Evolutionary conservation across 2,888 invertebrate genomes (phyloP).

Genomic region (Papilio protenor): DNA sequence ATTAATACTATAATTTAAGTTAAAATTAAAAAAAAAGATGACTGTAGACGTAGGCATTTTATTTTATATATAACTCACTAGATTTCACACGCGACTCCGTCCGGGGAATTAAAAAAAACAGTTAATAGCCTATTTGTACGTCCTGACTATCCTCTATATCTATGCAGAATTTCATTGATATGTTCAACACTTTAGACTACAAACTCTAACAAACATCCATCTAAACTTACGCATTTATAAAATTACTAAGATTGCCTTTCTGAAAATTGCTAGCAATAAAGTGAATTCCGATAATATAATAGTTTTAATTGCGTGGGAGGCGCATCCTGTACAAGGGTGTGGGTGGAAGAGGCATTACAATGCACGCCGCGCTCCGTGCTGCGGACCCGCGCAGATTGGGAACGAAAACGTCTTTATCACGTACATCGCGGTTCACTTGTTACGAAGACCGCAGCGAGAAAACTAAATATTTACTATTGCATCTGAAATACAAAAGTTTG

Average conservation of each 20-base stretch:
- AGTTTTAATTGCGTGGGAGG: conserved; percentile 74
- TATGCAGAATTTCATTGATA: too few species aligned
- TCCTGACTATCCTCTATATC: too few species aligned
- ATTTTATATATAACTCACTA: too few species aligned
- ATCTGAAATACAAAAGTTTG: conserved; percentile 74
- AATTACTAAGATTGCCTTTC: conserved; percentile 20
- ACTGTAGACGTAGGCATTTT: too few species aligned
- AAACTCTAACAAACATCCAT: too few species aligned
- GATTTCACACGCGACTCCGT: too few species aligned
- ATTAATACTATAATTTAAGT: not conserved
- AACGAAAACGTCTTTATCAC: conserved; percentile 61
- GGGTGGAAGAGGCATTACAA: conserved; percentile 61
- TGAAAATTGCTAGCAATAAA: conserved; percentile 48
- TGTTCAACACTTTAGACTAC: too few species aligned
- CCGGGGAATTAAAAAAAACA: too few species aligned
- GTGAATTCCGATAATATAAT: conserved; percentile 72
- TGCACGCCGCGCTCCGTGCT: conserved; percentile 61
- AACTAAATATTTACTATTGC: conserved; percentile 76
- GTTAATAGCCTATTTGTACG: too few species aligned
- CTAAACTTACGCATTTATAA: too few species aligned
- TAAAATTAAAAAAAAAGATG: not conserved
- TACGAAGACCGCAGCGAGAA: conserved; percentile 72
- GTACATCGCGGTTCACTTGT: conserved; percentile 72
- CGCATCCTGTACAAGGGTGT: conserved; percentile 50
- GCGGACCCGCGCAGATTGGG: conserved; percentile 61